Evolutionary conservation across 2,888 invertebrate species (phyloP), one percentile per base, ranked within the genome.

Genomic region (Eueremaeus valkanovi): DNA sequence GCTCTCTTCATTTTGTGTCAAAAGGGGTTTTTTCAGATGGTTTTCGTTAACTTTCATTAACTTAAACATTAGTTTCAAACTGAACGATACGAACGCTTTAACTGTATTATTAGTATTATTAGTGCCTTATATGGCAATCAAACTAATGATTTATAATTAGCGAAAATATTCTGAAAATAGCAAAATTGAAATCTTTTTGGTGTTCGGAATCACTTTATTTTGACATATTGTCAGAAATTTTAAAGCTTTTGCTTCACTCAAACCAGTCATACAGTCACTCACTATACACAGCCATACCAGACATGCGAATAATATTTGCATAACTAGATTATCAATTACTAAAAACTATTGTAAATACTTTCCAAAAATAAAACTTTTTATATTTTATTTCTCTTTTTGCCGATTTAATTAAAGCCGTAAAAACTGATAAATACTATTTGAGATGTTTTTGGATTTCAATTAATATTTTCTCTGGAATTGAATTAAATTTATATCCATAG

Each of bases 101-200:
- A 29, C 13, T 11, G 13, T 16, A 31, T 33, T 63, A 31, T 63
- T 31, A 18, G 13, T 16, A 31, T 33, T 63, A 31, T 63, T 31
- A 18, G 16, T 63, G 31, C 33, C 33, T 63, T 63, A 33, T 29
- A 63, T 63, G 63, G 63, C 63, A 63, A 63, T 63, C 63, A 63
- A 63, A 33, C 31, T 63, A 31, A 63, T 63, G 11, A 58, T 58
- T 58, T 63, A 63, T 63, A 63, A 63, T 63, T 63, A 63, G 58
- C 58, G 24, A 21, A 63, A 63, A 63, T 63, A 55, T 55, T 36
- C 33, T 31, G 13, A 63, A 58, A 63, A 33, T 63, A 63, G 33
- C 36, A 18, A 63, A 33, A 13, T 29, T 33, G 27, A 63, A 33
- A 33, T 27, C n/a, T 63, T 63, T 63, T 63, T 63, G 18, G 31